A percentile compares a stretch with the other conserved stretches of the same genome.
Evolutionary conservation across 23 tunicate species (phyloP).

Genomic region (Styela plicata): DNA sequence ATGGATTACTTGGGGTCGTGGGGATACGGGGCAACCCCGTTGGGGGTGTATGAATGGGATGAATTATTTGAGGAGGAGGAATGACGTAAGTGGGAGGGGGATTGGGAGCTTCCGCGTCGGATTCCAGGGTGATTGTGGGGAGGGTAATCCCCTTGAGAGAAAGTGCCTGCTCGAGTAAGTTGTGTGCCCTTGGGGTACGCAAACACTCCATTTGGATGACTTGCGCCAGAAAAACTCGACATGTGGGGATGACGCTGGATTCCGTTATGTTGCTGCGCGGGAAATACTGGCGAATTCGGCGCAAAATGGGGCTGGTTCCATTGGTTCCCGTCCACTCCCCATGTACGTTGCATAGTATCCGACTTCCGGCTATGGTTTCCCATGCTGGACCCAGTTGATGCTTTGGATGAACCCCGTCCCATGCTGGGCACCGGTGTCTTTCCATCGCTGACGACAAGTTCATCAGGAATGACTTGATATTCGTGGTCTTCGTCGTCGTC

Average conservation of each 20-base stretch:
- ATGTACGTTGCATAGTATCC: constrained; percentile 49
- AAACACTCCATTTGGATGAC: constrained; percentile 39
- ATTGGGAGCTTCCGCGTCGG: constrained; percentile 22
- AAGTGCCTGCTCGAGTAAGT: constrained; percentile 11
- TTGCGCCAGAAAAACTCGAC: constrained; percentile 6
- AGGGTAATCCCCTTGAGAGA: constrained; percentile 7
- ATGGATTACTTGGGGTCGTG: constrained; percentile 37
- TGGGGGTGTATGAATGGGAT: constrained; percentile 38
- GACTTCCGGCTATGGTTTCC: constrained; percentile 49
- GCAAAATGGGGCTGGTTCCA: constrained; percentile 3
- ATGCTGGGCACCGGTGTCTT: neutral
- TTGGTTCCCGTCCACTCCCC: constrained; percentile 12
- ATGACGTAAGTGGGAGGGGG: constrained; percentile 35
- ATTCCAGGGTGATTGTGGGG: constrained; percentile 2
- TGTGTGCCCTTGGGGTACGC: constrained; percentile 15
- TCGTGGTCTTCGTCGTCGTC: constrained; percentile 89
- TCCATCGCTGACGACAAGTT: constrained; percentile 14
- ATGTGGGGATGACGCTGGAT: constrained; percentile 1
- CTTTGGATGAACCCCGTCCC: constrained; percentile 51
- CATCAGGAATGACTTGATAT: constrained; percentile 84
- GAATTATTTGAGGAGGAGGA: constrained; percentile 35
- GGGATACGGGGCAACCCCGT: constrained; percentile 13
- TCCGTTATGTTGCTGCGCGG: neutral
- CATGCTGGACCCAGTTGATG: constrained; percentile 65
- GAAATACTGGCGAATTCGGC: constrained; percentile 17